Percentiles rank a stretch among this genome's conserved stretches.
Evolutionary conservation across 2,113 vertebrate species (phyloP).

Genomic region (Colaptes auratus): DNA sequence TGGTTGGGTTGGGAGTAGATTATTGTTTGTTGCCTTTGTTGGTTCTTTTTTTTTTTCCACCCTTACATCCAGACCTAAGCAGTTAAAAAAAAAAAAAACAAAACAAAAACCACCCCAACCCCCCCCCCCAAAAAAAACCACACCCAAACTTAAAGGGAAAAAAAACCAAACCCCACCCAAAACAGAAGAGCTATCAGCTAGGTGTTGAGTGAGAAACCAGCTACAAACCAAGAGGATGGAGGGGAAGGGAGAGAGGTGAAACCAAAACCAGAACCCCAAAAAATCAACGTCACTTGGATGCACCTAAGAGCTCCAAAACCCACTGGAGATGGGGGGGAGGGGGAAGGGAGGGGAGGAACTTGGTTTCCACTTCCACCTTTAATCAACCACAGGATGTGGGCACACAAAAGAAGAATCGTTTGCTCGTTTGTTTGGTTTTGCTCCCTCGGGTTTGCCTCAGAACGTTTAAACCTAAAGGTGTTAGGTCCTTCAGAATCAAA

Average conservation of each 20-base stretch:
- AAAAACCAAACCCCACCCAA: slow-evolving; percentile 68
- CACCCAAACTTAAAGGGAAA: slow-evolving; percentile 41
- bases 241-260: slow-evolving; percentile 73
- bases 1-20: slow-evolving; percentile 66
- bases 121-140: too few species aligned
- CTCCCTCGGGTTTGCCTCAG: slow-evolving; percentile 73
- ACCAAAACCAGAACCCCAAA: background rate
- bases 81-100: slow-evolving; percentile 82
- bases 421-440: background rate
- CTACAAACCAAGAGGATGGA: slow-evolving; percentile 86
- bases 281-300: too few species aligned
- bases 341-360: too few species aligned
- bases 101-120: too few species aligned
- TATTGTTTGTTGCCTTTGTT: background rate
- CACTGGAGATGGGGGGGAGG: too few species aligned
- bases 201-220: slow-evolving; percentile 93
- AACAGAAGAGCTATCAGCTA: slow-evolving; percentile 97
- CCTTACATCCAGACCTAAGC: slow-evolving; percentile 96
- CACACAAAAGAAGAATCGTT: slow-evolving; percentile 12
- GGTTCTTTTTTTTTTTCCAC: slow-evolving; percentile 72
- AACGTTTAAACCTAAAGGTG: slow-evolving; percentile 73
- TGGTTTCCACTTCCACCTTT: too few species aligned
- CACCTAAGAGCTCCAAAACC: too few species aligned
- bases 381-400: slow-evolving; percentile 77
- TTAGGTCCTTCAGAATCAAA: slow-evolving; percentile 89